phyloP scores from a whole-genome alignment of 2,888 invertebrate species.

The Thera obeliscata region DNA sequence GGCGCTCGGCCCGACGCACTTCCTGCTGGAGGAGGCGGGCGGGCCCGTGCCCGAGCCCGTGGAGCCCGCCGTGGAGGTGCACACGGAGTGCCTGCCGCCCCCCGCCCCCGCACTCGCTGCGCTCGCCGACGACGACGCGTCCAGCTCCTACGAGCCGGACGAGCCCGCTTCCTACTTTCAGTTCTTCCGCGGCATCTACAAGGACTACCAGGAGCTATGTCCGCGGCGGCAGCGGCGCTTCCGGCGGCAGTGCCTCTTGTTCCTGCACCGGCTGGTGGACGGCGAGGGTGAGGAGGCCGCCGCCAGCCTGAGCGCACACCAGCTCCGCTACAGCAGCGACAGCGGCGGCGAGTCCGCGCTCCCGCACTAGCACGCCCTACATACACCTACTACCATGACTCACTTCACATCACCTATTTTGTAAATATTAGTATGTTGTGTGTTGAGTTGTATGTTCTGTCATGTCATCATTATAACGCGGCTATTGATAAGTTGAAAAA shows the following conservation, averaged over 20 bases:
- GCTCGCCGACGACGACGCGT: background rate
- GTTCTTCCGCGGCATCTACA: conserved; percentile 73
- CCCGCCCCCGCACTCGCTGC: conserved; percentile 24
- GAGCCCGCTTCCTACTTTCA: conserved; percentile 69
- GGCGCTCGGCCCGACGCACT: conserved; percentile 18
- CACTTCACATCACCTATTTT: too few species aligned
- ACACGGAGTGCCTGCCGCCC: conserved; percentile 28
- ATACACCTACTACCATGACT: too few species aligned
- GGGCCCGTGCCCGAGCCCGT: conserved; percentile 36
- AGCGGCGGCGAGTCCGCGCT: conserved; percentile 15
- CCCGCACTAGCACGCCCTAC: background rate
- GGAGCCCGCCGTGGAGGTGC: conserved; percentile 17
- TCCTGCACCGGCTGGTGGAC: conserved; percentile 70
- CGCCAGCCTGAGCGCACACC: conserved; percentile 1
- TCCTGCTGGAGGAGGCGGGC: conserved; percentile 42
- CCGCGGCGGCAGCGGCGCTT: conserved; percentile 62
- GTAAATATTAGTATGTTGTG: too few species aligned
- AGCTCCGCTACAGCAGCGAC: conserved; percentile 28
- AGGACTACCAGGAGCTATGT: conserved; percentile 68
- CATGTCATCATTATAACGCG: too few species aligned
- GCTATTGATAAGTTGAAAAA: too few species aligned
- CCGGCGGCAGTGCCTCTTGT: conserved; percentile 64
- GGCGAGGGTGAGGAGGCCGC: conserved; percentile 30
- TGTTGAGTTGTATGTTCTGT: too few species aligned
- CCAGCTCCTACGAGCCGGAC: conserved; percentile 13